Conservation (phyloP, 2,888 invertebrate genomes). For the Protophormia terraenovae region DNA sequence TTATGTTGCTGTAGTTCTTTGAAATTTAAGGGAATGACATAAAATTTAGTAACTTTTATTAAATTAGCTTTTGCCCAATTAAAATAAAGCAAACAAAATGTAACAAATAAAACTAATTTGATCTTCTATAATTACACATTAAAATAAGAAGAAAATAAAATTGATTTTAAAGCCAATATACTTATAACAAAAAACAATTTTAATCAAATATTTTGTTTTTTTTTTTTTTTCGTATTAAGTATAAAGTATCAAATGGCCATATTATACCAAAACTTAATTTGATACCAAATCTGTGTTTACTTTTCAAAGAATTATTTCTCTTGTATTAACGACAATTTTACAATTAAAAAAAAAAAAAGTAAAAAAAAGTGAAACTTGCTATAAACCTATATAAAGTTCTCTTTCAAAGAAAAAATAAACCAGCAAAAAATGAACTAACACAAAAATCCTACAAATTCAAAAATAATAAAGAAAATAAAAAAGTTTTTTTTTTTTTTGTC, state of each 20-base stretch:
- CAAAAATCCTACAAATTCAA: neutral
- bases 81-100: too few relatives aligned
- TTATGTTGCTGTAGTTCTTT: too few relatives aligned
- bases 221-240: too few relatives aligned
- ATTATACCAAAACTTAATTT: neutral
- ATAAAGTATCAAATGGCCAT: neutral
- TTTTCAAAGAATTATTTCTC: neutral
- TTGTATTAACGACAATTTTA: neutral
- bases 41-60: too few relatives aligned
- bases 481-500: neutral
- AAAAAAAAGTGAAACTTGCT: neutral
- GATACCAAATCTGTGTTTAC: neutral
- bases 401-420: neutral
- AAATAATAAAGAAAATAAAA: neutral
- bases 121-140: too few relatives aligned
- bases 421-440: neutral
- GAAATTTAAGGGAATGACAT: too few relatives aligned
- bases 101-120: too few relatives aligned
- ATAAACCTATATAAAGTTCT: neutral
- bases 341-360: constrained; percentile 1
- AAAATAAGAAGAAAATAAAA: too few relatives aligned
- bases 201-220: too few relatives aligned
- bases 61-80: too few relatives aligned
- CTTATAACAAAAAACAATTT: too few relatives aligned
- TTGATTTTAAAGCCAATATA: too few relatives aligned